Evolutionary conservation across 2,888 invertebrate genomes (phyloP).

Genomic region (Callinectes sapidus): DNA sequence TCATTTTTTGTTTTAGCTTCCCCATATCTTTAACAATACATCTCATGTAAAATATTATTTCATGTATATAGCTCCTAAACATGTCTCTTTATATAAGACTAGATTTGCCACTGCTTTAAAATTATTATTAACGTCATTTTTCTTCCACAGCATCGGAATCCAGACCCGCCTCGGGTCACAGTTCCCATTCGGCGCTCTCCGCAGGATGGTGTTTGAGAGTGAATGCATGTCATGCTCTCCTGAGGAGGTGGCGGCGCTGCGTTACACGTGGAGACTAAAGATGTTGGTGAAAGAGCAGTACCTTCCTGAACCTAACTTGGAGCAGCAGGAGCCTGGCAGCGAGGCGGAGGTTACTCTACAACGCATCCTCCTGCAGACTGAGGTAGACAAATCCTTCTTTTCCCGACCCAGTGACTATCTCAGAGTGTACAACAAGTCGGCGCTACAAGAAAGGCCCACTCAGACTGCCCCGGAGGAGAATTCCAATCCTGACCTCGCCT

Average conservation of each 20-base stretch:
- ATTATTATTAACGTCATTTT: neutral
- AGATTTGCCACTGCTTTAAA: neutral
- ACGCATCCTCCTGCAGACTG: neutral
- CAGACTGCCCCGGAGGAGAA: neutral
- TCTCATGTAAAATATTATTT: neutral
- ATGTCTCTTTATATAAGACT: neutral
- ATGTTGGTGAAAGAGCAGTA: neutral
- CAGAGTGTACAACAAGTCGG: constrained; percentile 35
- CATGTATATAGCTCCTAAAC: neutral
- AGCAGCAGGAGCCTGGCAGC: neutral
- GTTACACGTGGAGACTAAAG: constrained; percentile 43
- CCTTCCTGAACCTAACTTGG: neutral
- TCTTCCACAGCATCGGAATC: constrained; percentile 58
- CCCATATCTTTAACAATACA: neutral
- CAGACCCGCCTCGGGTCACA: constrained; percentile 34
- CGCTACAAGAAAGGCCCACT: neutral
- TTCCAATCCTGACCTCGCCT: neutral
- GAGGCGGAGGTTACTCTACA: neutral
- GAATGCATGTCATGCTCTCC: constrained; percentile 47
- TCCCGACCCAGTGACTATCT: constrained; percentile 54
- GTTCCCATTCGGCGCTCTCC: constrained; percentile 53
- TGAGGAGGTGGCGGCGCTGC: constrained; percentile 48
- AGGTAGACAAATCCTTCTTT: constrained; percentile 14
- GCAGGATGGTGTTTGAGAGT: constrained; percentile 65
- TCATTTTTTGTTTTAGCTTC: neutral